Base-by-base conservation (phyloP, 1,140 invertebrate species). In the Heliothis virescens region DNA sequence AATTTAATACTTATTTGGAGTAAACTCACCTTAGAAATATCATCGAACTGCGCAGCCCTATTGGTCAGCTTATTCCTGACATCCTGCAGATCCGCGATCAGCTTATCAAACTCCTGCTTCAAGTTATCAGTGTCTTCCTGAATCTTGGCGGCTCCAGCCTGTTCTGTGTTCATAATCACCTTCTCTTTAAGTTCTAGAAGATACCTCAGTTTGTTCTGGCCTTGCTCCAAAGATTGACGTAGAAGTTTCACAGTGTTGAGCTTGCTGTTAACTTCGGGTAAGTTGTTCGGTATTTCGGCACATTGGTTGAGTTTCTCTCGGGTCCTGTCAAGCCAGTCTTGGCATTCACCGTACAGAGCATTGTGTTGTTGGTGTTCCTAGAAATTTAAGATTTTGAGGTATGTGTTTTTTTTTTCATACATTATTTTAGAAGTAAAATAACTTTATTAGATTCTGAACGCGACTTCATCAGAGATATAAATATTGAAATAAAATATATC, bases 91-190 rank as follows among this genome's bases (percentile, higher is more conserved):
- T 98, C 98, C 63, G 95, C 94, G 60, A 98, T 95, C 0, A 99
- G 90, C 86, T 97, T 98, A 79, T 99, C 98, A 89, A 99, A 98
- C 88, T 99, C 98, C 84, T 96, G 95, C 90, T 98, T 98, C 4
- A 99, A 91, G 83, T 97, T 97, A 83, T 98, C 98, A 0, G 98
- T 98, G 84, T 98, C 97, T 89, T 99, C 98, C 90, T 98, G 96
- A 71, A 99, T 98, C 90, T 98, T 98, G 0, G 96, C 96, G 1
- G 97, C 97, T 1, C 98, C 98, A 81, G 96, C 96, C 82, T 97
- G 97, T 94, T 99, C 98, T 0, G 98, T 99, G 87, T 98, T 98
- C 95, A 98, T 97, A 4, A 98, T 98, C 0, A 99, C 98, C 87
- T 97, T 97, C 91, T 99, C 98, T 91, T 98, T 99, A 0, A 99